Conservation (phyloP, 2,113 vertebrate genomes). For the Sialia sialis region DNA sequence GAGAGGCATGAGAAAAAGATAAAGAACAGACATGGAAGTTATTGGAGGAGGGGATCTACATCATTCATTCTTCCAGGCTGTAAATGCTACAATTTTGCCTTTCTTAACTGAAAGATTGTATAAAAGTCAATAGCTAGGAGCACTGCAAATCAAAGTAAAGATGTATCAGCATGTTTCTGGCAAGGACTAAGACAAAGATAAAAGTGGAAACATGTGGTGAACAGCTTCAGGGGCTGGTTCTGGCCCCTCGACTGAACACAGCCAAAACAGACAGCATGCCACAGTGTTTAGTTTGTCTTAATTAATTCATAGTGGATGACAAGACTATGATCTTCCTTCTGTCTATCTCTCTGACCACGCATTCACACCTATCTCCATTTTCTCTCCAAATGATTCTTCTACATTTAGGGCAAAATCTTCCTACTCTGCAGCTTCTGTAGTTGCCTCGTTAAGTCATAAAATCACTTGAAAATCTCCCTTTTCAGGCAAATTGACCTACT, state of each 20-base stretch:
- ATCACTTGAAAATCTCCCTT: background rate
- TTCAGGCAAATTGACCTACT: background rate
- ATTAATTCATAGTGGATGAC: background rate
- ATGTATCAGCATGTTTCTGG: background rate
- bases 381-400: background rate
- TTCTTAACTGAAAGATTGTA: background rate
- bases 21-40: background rate
- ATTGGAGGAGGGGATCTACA: background rate
- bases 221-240: background rate
- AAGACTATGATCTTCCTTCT: background rate
- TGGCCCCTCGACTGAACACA: fast-evolving
- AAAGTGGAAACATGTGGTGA: background rate
- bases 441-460: background rate
- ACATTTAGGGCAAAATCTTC: background rate
- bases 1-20: background rate
- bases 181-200: background rate
- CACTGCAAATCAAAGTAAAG: background rate
- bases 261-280: background rate
- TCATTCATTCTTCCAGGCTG: background rate
- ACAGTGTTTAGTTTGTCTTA: background rate
- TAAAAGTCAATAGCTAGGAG: background rate
- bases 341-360: background rate
- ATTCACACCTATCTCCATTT: background rate
- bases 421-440: background rate
- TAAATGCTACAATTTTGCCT: background rate